phyloP scores from a whole-genome alignment of 1,140 invertebrate species.

The Neoseiulus cucumeris region DNA sequence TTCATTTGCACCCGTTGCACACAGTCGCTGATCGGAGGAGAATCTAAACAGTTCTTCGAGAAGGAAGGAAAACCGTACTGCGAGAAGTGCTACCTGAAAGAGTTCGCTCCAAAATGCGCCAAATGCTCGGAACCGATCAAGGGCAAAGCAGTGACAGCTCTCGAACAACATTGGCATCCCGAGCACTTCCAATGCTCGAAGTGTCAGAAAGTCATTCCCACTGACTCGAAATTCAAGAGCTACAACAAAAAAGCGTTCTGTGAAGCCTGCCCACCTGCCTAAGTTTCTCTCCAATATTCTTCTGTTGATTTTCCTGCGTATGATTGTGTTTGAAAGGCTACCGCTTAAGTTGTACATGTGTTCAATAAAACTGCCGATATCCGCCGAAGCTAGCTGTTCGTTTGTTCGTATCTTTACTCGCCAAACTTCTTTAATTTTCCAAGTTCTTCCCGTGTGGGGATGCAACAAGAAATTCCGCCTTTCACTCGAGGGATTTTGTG shows the following conservation, averaged over 20 bases:
- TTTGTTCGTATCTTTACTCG: too few species aligned
- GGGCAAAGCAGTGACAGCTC: constrained; percentile 35
- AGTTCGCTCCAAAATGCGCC: constrained; percentile 35
- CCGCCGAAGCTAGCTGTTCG: too few species aligned
- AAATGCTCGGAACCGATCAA: constrained; percentile 35
- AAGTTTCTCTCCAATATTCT: not conserved
- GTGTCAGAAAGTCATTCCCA: constrained; percentile 23
- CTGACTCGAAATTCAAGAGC: constrained; percentile 6
- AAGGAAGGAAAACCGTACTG: constrained; percentile 32
- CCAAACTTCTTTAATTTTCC: too few species aligned
- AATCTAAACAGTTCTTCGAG: constrained; percentile 36
- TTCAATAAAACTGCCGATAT: constrained; percentile 8
- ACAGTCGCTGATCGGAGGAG: constrained; percentile 32
- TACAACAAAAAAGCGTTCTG: constrained; percentile 9
- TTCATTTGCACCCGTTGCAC: constrained; percentile 31
- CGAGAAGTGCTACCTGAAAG: constrained; percentile 34
- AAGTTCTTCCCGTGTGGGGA: too few species aligned
- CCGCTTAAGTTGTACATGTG: constrained; percentile 6
- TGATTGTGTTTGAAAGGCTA: not conserved
- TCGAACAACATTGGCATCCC: constrained; percentile 34
- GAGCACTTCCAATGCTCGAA: constrained; percentile 35
- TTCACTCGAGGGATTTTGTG: too few species aligned
- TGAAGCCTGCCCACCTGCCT: constrained; percentile 5
- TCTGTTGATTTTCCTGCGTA: not conserved
- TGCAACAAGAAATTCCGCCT: too few species aligned